Conservation (phyloP, 2,797 vertebrate species). For the Esox masquinongy region DNA sequence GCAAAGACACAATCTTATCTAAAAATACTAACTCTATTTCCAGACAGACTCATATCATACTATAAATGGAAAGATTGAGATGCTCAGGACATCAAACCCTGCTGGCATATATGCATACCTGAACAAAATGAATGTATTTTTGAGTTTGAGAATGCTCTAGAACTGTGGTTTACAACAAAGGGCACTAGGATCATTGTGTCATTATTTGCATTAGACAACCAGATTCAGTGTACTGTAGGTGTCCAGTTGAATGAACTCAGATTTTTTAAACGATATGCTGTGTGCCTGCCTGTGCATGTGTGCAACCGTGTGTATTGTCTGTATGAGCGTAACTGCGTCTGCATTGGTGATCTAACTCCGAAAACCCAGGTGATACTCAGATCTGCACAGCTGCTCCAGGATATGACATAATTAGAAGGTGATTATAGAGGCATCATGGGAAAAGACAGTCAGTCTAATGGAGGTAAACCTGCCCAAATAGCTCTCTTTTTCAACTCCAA, state of each 20-base stretch:
- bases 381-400: conserved; percentile 38
- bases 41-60: conserved; percentile 49
- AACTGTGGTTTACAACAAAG: neutral
- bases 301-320: neutral
- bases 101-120: neutral
- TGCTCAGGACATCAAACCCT: conserved; percentile 2
- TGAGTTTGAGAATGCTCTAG: neutral
- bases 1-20: conserved; percentile 47
- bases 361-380: conserved; percentile 29
- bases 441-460: conserved; percentile 36
- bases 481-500: neutral
- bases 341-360: neutral
- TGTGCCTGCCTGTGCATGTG: no score
- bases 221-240: neutral
- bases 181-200: neutral
- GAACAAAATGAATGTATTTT: neutral
- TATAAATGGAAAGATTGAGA: conserved; percentile 19
- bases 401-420: conserved; percentile 41
- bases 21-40: conserved; percentile 62
- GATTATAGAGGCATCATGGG: conserved; percentile 35
- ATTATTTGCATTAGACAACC: neutral
- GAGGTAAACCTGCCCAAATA: conserved; percentile 24
- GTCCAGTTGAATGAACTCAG: no score
- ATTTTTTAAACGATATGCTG: no score
- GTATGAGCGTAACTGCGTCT: neutral